Evolutionary conservation across 2,888 invertebrate genomes (phyloP), one percentile per base, ranked within the genome.

Genomic region (Smittia sp.): DNA sequence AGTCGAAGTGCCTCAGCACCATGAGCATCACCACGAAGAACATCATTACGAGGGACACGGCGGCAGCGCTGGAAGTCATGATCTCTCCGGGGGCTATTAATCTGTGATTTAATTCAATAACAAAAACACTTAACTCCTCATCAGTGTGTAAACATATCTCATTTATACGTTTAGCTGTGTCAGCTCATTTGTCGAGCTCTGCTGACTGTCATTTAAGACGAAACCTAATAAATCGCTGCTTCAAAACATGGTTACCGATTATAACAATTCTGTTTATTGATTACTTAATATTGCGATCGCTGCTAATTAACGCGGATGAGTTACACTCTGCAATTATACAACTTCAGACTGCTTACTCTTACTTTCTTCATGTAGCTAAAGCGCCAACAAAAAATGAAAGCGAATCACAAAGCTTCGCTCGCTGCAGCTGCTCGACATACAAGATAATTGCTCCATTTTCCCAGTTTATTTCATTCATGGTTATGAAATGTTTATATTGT

Each of bases 1-100:
- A 72, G 88, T 91, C 15, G 89, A 90, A 80, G 86, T 90, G 7
- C 89, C 85, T 46, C 20, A 15, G 1, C 6, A 68, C 24, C 41
- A 68, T 7, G 22, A 68, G 4, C 68, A 39, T 46, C 20, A 15
- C 4, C 6, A 68, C 24, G 68, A 68, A 15, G 22, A 68, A 1
- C 68, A 39, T 20, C 9, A 32, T 32, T 32, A 32, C 32, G 32
- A 32, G 9, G 46, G 46, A 6, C 4, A 11, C 2, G 46, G 11
- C 13, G 46, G 77, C 70, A 76, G 75, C 38, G 76, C 75, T 25
- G 77, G 76, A 66, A 76, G 76, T 20, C 41, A 46, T 15, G 58
- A 25, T 7, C 70, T 70, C 15, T 70, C 70, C 18, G 70, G 46
- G 11, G 70, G 70, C 7, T 70, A 70, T 32, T 41, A 18, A 68